phyloP scores from a whole-genome alignment of 23 tunicate species.

The Botrylloides violaceus region DNA sequence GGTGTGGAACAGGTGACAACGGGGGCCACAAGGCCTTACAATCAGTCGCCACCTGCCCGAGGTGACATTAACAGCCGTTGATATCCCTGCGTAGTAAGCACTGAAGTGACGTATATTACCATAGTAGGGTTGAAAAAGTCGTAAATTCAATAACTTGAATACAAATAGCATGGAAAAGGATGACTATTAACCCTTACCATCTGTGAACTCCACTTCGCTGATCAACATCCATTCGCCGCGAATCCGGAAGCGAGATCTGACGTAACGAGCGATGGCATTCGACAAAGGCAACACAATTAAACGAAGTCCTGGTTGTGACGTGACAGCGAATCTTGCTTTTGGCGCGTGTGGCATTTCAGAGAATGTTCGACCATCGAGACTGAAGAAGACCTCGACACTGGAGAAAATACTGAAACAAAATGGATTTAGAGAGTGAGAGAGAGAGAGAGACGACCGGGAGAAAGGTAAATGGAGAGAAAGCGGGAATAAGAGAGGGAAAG shows the following conservation, averaged over 20 bases:
- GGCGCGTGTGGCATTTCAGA: conserved; percentile 20
- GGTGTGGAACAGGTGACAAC: too few species aligned
- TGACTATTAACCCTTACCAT: conserved; percentile 26
- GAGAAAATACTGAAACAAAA: conserved; percentile 69
- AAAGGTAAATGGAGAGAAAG: neutral
- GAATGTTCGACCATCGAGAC: conserved; percentile 39
- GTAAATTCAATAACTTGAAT: too few species aligned
- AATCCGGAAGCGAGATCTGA: conserved; percentile 35
- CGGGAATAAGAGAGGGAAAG: neutral
- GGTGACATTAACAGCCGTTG: too few species aligned
- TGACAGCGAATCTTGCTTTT: conserved; percentile 15
- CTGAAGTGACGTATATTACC: too few species aligned
- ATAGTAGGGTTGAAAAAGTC: too few species aligned
- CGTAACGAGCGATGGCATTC: conserved; percentile 36
- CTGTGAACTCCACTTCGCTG: conserved; percentile 68
- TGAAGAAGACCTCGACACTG: conserved; percentile 26
- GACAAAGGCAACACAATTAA: conserved; percentile 35
- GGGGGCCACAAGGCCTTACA: too few species aligned
- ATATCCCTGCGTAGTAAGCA: too few species aligned
- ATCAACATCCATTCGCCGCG: conserved; percentile 42
- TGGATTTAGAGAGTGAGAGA: too few species aligned
- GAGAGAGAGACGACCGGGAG: too few species aligned
- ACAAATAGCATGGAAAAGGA: too few species aligned
- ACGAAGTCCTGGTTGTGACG: conserved; percentile 21
- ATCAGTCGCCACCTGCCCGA: too few species aligned